These are phyloP conservation scores for Anagyrus pseudococci DNA, from an alignment of 2,888 invertebrate species.

Conservation along the genomic window DNA sequence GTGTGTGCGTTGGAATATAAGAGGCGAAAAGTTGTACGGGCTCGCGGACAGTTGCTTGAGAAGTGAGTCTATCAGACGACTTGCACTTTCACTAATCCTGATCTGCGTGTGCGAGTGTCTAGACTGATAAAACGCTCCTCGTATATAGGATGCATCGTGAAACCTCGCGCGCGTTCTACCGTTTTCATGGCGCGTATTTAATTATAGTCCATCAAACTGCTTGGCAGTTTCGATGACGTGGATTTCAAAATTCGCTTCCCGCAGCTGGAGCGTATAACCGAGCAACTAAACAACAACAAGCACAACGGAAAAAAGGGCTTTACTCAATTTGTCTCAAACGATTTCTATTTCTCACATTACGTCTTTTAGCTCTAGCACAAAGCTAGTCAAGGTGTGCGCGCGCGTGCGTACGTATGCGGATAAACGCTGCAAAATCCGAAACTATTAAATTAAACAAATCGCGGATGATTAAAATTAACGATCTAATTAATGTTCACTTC, in stretches of 20 bases:
- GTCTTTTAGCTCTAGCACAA: too few species aligned
- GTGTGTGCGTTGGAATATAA: too few species aligned
- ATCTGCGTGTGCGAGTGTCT: too few species aligned
- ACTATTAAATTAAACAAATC: neutral
- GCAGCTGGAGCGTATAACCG: neutral
- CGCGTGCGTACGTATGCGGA: neutral
- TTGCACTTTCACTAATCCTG: too few species aligned
- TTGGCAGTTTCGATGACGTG: slow-evolving; percentile 9
- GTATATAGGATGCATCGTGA: slow-evolving; percentile 21
- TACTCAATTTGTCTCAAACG: too few species aligned
- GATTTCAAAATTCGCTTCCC: slow-evolving; percentile 9
- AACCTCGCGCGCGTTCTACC: slow-evolving; percentile 8
- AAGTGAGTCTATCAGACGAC: too few species aligned
- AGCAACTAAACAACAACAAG: too few species aligned
- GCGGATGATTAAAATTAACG: neutral
- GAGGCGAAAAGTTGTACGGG: too few species aligned
- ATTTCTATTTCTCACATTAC: too few species aligned
- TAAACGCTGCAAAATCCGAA: neutral
- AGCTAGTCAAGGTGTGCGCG: too few species aligned
- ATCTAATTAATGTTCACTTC: neutral
- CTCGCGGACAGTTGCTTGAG: neutral
- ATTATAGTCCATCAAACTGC: slow-evolving; percentile 14
- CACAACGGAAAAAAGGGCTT: too few species aligned
- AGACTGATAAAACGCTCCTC: too few species aligned
- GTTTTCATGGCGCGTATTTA: slow-evolving; percentile 26